Conservation (phyloP, 2,113 vertebrate species). For the Hyaena hyaena region DNA sequence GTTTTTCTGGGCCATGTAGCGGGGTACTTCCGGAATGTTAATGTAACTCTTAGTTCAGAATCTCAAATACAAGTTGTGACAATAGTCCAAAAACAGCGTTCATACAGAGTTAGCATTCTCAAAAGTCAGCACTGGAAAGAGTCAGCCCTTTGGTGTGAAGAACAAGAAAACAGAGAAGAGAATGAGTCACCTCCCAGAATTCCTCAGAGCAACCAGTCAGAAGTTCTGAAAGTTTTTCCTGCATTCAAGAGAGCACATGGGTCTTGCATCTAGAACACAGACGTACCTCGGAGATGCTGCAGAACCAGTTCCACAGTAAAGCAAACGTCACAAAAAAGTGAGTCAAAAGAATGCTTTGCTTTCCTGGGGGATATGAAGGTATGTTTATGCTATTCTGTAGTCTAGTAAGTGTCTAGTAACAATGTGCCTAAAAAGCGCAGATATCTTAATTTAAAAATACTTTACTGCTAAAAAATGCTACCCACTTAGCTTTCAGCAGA, state of each 20-base stretch:
- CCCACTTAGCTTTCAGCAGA: neutral
- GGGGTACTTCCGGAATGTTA: neutral
- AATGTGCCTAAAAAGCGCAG: too few relatives aligned
- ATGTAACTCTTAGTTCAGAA: neutral
- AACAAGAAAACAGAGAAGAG: neutral
- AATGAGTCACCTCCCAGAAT: fast-evolving
- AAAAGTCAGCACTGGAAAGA: neutral
- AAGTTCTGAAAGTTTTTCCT: neutral
- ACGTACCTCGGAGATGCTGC: neutral
- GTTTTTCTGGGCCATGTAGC: neutral
- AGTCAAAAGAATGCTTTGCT: neutral
- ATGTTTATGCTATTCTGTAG: neutral
- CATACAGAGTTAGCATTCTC: fast-evolving
- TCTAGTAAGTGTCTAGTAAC: neutral
- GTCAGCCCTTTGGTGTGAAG: neutral
- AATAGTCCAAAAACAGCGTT: neutral
- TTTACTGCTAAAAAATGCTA: neutral
- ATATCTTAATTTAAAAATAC: neutral
- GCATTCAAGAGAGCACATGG: neutral
- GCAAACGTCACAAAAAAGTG: neutral
- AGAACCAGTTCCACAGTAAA: too few relatives aligned
- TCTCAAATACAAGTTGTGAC: neutral
- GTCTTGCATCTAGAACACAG: neutral
- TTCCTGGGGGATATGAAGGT: neutral
- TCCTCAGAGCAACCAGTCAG: neutral